Evolutionary conservation across 2,888 invertebrate genomes (phyloP), one percentile per base, ranked within the genome.

Genomic region (Andricus quercusramuli): DNA sequence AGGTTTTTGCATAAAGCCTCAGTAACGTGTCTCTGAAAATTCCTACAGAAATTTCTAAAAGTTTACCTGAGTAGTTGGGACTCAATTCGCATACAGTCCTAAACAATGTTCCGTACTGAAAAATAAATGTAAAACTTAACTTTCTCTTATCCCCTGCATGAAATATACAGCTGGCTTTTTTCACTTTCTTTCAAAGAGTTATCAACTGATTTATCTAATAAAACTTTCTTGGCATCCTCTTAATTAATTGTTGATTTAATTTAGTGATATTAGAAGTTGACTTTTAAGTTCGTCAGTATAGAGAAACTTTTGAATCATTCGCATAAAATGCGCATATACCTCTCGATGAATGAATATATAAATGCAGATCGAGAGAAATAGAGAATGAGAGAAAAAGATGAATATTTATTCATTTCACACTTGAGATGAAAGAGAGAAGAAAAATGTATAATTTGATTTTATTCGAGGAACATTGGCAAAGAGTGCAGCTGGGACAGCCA

Each of bases 401-500:
- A 66, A 66, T 66, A 41, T 66, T 32, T n/a, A n/a, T n/a, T n/a
- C 0, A 11, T 66, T 66, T n/a, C 32, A 9, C 20, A 20, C 22
- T 67, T 41, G 22, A 37, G 13, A 67, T 22, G 41, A 67, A 67
- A 67, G 37, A 67, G 22, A n/a, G 22, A 67, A 67, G 41, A 44
- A 22, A 41, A 66, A 37, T 66, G n/a, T 66, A n/a, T 22, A 67
- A 41, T 67, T 67, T n/a, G 13, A 41, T 41, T 41, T 41, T 41
- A 67, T 67, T 67, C 67, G 22, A 67, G 41, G 67, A 67, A 41
- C 41, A 67, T 67, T 67, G 67, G 22, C 67, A 67, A 67, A 37
- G 41, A 67, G 67, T 67, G 41, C 67, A 67, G 37, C 41, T 67
- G 67, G 41, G 22, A 67, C n/a, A 41, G 37, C 22, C 67, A 67